Percentiles rank a stretch among this genome's conserved stretches.
Conservation (phyloP, 1,140 invertebrate genomes). For the Diuraphis noxia region DNA sequence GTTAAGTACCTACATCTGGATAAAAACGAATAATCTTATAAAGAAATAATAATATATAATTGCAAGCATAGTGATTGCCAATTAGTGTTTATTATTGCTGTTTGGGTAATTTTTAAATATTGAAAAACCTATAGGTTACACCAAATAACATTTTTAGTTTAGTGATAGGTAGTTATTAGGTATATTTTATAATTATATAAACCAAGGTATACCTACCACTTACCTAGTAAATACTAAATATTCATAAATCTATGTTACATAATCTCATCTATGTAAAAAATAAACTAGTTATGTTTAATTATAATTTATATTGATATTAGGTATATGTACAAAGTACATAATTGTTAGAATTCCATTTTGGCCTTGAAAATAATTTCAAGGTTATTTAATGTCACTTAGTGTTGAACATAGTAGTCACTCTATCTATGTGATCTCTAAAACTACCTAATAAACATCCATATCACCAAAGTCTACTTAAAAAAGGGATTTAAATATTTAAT, state of each 20-base stretch:
- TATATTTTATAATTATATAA: too few species aligned
- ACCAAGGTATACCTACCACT: too few species aligned
- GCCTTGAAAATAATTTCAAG: conserved; percentile 32
- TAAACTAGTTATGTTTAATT: too few species aligned
- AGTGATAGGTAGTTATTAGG: too few species aligned
- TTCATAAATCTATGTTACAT: neutral
- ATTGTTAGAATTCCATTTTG: neutral
- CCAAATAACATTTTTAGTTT: neutral
- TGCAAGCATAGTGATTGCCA: too few species aligned
- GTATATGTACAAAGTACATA: neutral
- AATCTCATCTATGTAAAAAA: neutral
- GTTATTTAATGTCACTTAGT: neutral
- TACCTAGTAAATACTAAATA: neutral
- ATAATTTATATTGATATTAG: neutral
- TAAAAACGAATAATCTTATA: too few species aligned
- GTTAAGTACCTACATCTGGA: too few species aligned
- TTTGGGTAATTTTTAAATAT: too few species aligned
- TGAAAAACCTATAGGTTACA: too few species aligned
- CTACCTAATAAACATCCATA: neutral
- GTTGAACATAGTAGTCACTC: neutral
- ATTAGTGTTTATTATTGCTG: too few species aligned
- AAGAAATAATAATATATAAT: too few species aligned
- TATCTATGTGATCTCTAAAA: too few species aligned
- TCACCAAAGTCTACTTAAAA: neutral
- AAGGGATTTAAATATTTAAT: neutral